phyloP scores from a whole-genome alignment of 2,797 vertebrate genomes.

The Salmo trutta region DNA sequence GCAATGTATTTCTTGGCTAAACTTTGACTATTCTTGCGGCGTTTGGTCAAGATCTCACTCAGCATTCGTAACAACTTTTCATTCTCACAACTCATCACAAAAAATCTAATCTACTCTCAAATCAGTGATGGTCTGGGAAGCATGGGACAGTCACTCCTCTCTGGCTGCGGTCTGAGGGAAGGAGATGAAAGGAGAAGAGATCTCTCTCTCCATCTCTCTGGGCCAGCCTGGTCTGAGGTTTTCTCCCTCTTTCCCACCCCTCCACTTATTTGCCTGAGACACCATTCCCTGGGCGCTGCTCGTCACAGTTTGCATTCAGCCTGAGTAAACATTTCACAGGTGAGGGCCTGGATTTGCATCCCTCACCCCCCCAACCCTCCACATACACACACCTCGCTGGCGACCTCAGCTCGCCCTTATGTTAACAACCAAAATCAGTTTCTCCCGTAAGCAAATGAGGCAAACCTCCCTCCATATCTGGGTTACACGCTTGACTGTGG shows the following conservation, averaged over 20 bases:
- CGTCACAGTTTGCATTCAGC: constrained; percentile 78
- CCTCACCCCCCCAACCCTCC: constrained; percentile 34
- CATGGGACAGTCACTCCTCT: background rate
- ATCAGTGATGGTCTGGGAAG: background rate
- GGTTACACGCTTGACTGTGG: constrained; percentile 83
- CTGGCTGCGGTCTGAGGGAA: background rate
- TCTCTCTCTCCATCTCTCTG: background rate
- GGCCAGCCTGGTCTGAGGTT: constrained; percentile 16
- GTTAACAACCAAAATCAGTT: constrained; percentile 79
- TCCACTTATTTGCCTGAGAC: constrained; percentile 76
- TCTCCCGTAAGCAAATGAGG: constrained; percentile 76
- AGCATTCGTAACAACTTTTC: background rate
- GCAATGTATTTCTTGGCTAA: constrained; percentile 25
- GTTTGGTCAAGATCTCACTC: background rate
- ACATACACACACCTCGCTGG: background rate
- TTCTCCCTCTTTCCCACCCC: constrained; percentile 35
- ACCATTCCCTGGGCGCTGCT: constrained; percentile 71
- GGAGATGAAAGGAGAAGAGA: background rate
- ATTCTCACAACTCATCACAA: background rate
- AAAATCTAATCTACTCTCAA: background rate
- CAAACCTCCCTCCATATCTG: constrained; percentile 72
- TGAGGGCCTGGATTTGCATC: constrained; percentile 81
- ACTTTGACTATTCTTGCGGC: constrained; percentile 2
- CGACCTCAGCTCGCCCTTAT: constrained; percentile 32
- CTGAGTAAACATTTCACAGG: constrained; percentile 80